Evolutionary conservation across 2,888 invertebrate genomes (phyloP).

Genomic region (Chamaedrilus cognettii): DNA sequence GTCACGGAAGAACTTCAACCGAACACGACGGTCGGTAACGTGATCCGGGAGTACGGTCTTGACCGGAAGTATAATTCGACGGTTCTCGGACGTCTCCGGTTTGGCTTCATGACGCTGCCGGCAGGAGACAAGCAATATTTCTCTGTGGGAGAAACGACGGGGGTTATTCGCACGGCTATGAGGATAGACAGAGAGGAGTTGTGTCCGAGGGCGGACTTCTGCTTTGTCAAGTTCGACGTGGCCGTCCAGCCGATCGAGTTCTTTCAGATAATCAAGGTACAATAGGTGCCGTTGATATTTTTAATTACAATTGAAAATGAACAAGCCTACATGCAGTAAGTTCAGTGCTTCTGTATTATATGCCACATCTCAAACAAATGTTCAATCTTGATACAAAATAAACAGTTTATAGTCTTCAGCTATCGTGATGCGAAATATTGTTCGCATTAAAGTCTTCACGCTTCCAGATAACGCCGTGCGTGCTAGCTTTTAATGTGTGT

Average conservation of each 20-base stretch:
- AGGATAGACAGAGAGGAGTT: constrained; percentile 33
- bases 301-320: too few species aligned
- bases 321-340: too few species aligned
- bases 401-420: too few species aligned
- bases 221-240: constrained; percentile 30
- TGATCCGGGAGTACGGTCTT: constrained; percentile 55
- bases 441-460: too few species aligned
- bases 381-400: too few species aligned
- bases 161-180: constrained; percentile 28
- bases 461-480: too few species aligned
- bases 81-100: constrained; percentile 24
- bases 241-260: constrained; percentile 30
- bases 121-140: constrained; percentile 24
- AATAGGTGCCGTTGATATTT: too few species aligned
- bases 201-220: constrained; percentile 26
- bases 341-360: too few species aligned
- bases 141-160: constrained; percentile 26
- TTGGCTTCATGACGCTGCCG: constrained; percentile 31
- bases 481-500: too few species aligned
- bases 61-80: constrained; percentile 18
- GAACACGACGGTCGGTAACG: constrained; percentile 38
- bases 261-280: constrained; percentile 33
- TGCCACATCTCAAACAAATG: too few species aligned
- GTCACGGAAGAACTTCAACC: constrained; percentile 22
- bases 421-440: too few species aligned